Evolutionary conservation across 2,888 invertebrate species (phyloP).

Genomic region (Labia minor): DNA sequence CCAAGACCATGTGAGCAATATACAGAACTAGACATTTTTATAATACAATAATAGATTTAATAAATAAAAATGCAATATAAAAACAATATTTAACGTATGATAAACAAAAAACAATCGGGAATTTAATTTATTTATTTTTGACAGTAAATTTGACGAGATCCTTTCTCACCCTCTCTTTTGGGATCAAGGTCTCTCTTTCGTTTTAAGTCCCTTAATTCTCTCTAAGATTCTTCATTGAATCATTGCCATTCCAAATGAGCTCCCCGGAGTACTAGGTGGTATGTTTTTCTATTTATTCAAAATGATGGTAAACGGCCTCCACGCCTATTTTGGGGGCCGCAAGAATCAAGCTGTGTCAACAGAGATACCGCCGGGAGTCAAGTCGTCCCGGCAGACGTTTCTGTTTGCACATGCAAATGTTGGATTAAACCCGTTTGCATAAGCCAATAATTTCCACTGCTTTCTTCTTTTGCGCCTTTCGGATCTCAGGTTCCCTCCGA

Average conservation of each 20-base stretch:
- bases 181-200: too few relatives aligned
- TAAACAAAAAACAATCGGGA: too few relatives aligned
- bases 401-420: slow-evolving; percentile 28
- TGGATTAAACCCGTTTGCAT: slow-evolving; percentile 28
- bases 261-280: neutral
- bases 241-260: neutral
- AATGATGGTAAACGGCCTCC: neutral
- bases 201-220: too few relatives aligned
- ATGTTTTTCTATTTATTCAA: slow-evolving; percentile 13
- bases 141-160: too few relatives aligned
- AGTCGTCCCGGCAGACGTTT: slow-evolving; percentile 18
- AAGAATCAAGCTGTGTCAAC: slow-evolving; percentile 26
- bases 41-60: too few relatives aligned
- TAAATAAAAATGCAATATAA: too few relatives aligned
- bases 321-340: neutral
- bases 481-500: neutral
- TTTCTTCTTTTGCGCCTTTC: slow-evolving; percentile 20
- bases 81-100: too few relatives aligned
- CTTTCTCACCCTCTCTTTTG: too few relatives aligned
- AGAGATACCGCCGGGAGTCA: slow-evolving; percentile 23
- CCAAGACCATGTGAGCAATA: too few relatives aligned
- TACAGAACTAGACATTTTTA: too few relatives aligned
- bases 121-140: too few relatives aligned
- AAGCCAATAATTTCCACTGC: slow-evolving; percentile 27
- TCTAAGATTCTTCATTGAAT: too few relatives aligned